A percentile compares a stretch with the other conserved stretches of the same genome.
phyloP scores from a whole-genome alignment of 2,888 invertebrate genomes.

The Lithophane leautieri region DNA sequence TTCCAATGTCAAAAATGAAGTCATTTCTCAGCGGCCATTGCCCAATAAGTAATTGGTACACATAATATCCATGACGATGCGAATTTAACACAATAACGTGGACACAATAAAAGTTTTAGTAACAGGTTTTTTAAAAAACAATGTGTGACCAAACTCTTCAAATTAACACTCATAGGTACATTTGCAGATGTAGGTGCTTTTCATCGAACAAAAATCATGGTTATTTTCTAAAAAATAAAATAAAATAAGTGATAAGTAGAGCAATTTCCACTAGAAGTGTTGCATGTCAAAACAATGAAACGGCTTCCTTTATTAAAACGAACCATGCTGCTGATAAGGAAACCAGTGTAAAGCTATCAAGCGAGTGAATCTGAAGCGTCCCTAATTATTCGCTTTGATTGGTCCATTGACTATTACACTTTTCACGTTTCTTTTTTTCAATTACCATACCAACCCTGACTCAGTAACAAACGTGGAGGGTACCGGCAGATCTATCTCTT shows the following conservation, averaged over 20 bases:
- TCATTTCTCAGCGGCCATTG: slow-evolving; percentile 38
- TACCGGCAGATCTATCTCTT: not conserved
- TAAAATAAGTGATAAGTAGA: not conserved
- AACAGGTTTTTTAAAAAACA: slow-evolving; percentile 6
- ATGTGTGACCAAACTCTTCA: not conserved
- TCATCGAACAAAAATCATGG: not conserved
- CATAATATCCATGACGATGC: slow-evolving; percentile 29
- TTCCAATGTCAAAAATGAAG: slow-evolving; percentile 46
- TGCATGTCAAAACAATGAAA: slow-evolving; percentile 22
- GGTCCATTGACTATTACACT: slow-evolving; percentile 18
- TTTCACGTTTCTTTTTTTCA: too few species aligned
- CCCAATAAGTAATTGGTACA: slow-evolving; percentile 39
- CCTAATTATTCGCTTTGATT: slow-evolving; percentile 25
- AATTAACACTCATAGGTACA: not conserved
- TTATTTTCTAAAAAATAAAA: not conserved
- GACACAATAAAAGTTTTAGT: not conserved
- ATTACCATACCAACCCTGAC: not conserved
- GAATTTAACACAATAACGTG: slow-evolving; percentile 13
- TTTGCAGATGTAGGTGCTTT: not conserved
- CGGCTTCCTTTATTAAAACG: slow-evolving; percentile 10
- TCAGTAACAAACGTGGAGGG: too few species aligned
- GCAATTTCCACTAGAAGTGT: slow-evolving; percentile 7
- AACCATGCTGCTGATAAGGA: slow-evolving; percentile 30
- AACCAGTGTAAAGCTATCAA: slow-evolving; percentile 9
- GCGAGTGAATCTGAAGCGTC: slow-evolving; percentile 15